phyloP scores from a whole-genome alignment of 2,113 vertebrate species.

The Oreotragus oreotragus region DNA sequence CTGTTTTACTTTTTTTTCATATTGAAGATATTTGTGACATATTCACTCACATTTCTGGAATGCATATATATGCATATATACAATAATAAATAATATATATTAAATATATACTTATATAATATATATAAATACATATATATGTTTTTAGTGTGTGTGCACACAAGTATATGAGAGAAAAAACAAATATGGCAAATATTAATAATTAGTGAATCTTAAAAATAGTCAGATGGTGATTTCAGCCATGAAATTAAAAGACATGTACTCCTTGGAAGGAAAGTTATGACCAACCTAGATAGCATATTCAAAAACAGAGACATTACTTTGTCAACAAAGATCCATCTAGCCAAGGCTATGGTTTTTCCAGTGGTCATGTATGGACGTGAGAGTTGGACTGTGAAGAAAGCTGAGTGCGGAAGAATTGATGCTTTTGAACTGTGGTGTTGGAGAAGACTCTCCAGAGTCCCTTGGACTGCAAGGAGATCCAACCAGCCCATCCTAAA shows the following conservation, averaged over 20 bases:
- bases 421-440: too few species aligned
- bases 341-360: too few species aligned
- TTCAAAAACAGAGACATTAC: too few species aligned
- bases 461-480: too few species aligned
- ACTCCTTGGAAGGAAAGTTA: too few species aligned
- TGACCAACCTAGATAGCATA: too few species aligned
- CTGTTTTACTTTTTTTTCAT: background rate
- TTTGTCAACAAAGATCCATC: too few species aligned
- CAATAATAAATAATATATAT: background rate
- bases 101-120: background rate
- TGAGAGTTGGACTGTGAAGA: too few species aligned
- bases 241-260: too few species aligned
- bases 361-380: too few species aligned
- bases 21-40: background rate
- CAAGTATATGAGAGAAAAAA: background rate
- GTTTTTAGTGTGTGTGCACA: background rate
- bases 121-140: background rate
- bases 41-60: background rate
- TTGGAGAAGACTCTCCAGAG: too few species aligned
- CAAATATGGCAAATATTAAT: background rate
- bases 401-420: rapidly evolving
- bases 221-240: background rate
- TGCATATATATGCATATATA: background rate
- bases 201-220: background rate
- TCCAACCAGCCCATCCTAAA: too few species aligned